Base-by-base conservation (phyloP, 2,113 vertebrate genomes). In the Glaucidium brasilianum region DNA sequence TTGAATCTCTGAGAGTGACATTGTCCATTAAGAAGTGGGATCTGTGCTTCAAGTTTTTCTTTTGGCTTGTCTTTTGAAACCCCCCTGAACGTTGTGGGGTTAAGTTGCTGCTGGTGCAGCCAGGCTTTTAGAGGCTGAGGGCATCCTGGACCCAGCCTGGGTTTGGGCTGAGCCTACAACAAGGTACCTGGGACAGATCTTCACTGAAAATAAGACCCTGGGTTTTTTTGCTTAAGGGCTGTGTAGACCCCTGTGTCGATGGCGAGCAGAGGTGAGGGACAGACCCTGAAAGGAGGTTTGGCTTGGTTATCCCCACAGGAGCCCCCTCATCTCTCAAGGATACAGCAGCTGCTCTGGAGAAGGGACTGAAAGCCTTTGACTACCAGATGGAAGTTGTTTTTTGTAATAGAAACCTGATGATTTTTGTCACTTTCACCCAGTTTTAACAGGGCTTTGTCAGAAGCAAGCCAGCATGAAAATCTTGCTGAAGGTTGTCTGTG, bases 301-400 rank as follows among this genome's bases (percentile, higher is more conserved):
- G 34, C n/a, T 64, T 45, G 32, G 59, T 68, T 23, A 0, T 39
- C 29, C 27, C 37, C 16, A 56, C 67, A 41, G 26, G 39, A 41
- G n/a, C 35, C 43, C 30, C 17, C 20, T 73, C 6, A 4, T 37
- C 15, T 73, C 45, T 39, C 25, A 53, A 60, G 39, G 30, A 18
- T 32, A 49, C 0, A 0, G n/a, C 21, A 10, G 56, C 45, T 2
- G 0, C 29, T 29, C 29, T 1, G 0, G 39, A 30, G 41, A 21
- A 72, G 58, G n/a, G n/a, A 41, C 30, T 47, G 47, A 83, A 58
- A 68, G 20, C n/a, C 34, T 60, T 53, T 83, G 45, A 23, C 27
- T 25, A 12, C 25, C 27, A 34, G 37, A 12, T 30, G 23, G 59
- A 79, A 52, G 58, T 21, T 19, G 27, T 35, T 73, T 53, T 85